These are phyloP conservation scores for Sitophilus oryzae DNA, from an alignment of 1,140 invertebrate genomes.

Conservation along the genomic window DNA sequence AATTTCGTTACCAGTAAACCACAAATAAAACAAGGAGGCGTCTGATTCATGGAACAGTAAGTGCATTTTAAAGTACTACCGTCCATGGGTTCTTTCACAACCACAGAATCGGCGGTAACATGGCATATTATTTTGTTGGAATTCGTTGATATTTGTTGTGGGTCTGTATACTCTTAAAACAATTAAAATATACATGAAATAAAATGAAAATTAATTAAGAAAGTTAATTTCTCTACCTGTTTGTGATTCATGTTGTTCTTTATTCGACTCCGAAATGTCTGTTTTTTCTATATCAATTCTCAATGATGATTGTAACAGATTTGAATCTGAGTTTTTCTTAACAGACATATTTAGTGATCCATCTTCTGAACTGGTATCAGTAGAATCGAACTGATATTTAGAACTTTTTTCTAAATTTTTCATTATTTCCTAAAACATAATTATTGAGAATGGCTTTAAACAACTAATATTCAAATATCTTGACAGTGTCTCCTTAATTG, in stretches of 20 bases:
- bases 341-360: slow-evolving; percentile 9
- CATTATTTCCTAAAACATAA: slow-evolving; percentile 37
- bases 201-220: no score
- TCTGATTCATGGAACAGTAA: slow-evolving; percentile 23
- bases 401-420: slow-evolving; percentile 29
- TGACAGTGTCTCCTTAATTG: no score
- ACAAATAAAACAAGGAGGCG: slow-evolving; percentile 34
- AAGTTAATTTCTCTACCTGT: no score
- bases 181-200: no score
- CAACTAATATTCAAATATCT: no score
- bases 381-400: slow-evolving; percentile 33
- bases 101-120: slow-evolving; percentile 32
- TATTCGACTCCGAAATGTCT: slow-evolving; percentile 7
- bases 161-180: slow-evolving; percentile 4
- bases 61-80: slow-evolving; percentile 27
- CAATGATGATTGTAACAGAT: not conserved
- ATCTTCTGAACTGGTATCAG: slow-evolving; percentile 34
- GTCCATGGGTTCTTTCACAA: slow-evolving; percentile 14
- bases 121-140: slow-evolving; percentile 22
- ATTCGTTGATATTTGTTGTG: not conserved
- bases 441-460: no score
- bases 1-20: slow-evolving; percentile 11
- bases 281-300: not conserved
- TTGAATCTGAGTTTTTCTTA: not conserved
- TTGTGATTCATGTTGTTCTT: slow-evolving; percentile 12